Evolutionary conservation across 2,797 vertebrate genomes (phyloP).

Genomic region (Xyrichtys novacula): DNA sequence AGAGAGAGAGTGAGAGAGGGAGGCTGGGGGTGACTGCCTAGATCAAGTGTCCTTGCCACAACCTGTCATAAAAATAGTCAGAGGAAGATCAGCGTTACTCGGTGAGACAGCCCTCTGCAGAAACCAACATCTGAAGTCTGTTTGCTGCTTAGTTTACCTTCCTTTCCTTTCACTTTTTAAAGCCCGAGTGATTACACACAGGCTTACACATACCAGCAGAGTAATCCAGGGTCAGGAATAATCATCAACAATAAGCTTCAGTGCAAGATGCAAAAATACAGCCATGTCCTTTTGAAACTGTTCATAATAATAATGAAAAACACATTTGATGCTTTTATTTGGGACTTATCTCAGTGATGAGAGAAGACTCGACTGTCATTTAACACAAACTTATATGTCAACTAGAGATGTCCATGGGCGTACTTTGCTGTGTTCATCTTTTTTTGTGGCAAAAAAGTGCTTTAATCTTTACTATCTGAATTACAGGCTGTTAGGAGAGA

Average conservation of each 20-base stretch:
- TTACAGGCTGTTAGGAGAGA: constrained; percentile 70
- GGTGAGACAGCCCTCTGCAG: constrained; percentile 17
- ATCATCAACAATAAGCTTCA: constrained; percentile 57
- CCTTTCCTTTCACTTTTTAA: constrained; percentile 34
- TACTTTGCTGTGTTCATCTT: constrained; percentile 6
- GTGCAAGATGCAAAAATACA: constrained; percentile 31
- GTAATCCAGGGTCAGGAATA: constrained; percentile 70
- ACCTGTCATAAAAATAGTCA: constrained; percentile 80
- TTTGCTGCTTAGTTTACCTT: constrained; percentile 29
- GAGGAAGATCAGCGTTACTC: constrained; percentile 53
- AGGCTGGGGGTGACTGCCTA: constrained; percentile 39
- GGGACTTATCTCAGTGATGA: background rate
- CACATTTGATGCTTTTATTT: background rate
- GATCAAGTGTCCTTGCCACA: constrained; percentile 77
- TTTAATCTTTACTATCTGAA: constrained; percentile 31
- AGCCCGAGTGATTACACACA: constrained; percentile 64
- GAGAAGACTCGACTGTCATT: background rate
- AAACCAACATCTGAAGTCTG: constrained; percentile 20
- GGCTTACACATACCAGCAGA: constrained; percentile 75
- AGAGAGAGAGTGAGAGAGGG: constrained; percentile 28
- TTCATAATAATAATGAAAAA: background rate
- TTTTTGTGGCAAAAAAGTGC: background rate
- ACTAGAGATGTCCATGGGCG: background rate
- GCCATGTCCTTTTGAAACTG: constrained; percentile 10
- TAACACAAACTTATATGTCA: background rate